Conservation (phyloP, 2,888 invertebrate genomes). For the Harpalus rubripes region DNA sequence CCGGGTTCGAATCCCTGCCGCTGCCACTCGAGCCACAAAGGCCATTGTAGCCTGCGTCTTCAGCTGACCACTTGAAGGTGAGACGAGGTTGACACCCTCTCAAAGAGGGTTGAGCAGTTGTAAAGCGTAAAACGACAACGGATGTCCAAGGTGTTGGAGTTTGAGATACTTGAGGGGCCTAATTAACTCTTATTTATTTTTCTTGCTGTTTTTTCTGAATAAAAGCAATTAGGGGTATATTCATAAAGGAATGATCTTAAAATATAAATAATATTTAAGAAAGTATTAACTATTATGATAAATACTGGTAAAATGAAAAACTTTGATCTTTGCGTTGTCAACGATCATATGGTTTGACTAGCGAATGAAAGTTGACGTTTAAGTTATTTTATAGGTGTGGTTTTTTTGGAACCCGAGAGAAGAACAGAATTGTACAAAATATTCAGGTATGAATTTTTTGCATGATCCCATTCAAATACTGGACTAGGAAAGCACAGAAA, state of each 20-base stretch:
- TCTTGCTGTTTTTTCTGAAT: not conserved
- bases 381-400: too few species aligned
- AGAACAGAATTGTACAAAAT: too few species aligned
- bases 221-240: slow-evolving; percentile 11
- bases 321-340: too few species aligned
- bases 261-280: not conserved
- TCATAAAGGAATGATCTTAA: not conserved
- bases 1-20: slow-evolving; percentile 29
- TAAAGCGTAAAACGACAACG: slow-evolving; percentile 57
- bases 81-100: slow-evolving; percentile 19
- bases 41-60: slow-evolving; percentile 35
- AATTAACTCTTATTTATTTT: slow-evolving; percentile 31
- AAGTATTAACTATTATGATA: not conserved
- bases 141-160: not conserved
- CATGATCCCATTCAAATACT: too few species aligned
- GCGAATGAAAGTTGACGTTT: too few species aligned
- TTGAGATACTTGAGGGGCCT: not conserved
- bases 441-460: too few species aligned
- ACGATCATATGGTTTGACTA: too few species aligned
- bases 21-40: slow-evolving; percentile 47
- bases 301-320: too few species aligned
- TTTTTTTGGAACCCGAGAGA: too few species aligned
- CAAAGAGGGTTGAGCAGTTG: slow-evolving; percentile 55
- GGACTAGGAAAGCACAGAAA: too few species aligned
- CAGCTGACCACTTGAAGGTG: slow-evolving; percentile 47